Base-by-base conservation (phyloP, 2,113 vertebrate species). In the Siniperca knerii region DNA sequence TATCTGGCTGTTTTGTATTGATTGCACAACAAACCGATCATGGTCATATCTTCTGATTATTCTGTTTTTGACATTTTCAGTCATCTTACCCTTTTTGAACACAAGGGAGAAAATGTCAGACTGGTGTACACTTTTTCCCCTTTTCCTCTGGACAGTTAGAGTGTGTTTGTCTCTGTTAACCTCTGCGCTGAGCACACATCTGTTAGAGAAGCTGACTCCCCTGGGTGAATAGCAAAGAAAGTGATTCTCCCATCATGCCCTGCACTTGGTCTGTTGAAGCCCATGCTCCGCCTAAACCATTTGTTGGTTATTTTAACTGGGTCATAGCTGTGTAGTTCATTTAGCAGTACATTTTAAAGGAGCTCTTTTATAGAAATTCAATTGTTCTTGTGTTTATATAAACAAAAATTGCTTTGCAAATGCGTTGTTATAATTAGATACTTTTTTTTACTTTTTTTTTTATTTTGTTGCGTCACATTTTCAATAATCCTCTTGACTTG, bases 61-160 rank as follows among this genome's bases (percentile, higher is more conserved):
- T 79, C 67, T 33, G 50, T 52, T 79, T 75, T 58, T 84, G 57
- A 77, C 71, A 82, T 89, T 89, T 83, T 62, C 16, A 35, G 29
- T 52, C 6, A 0, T 55, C 29, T 42, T 5, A 64, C 7, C 6
- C 18, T 70, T 46, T 60, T 18, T 66, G 69, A 81, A 42, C 68
- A 40, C 0, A 4, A 73, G 0, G 0, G 23, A 50, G 42, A 42
- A 81, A 85, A 83, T 87, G 29, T 77, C 83, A 81, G 0, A 71
- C 16, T 42, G 11, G 33, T 35, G 42, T 8, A 11, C 11, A 54
- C 10, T 65, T 60, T 46, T 54, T 46, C 0, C 0, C 66, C 42
- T 42, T 77, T 69, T 65, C 40, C 46, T 46, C 33, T 57, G n/a
- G 54, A 73, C 25, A 37, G 8, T 70, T 13, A 0, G 12, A 69